A percentile compares a stretch with the other conserved stretches of the same genome.
These are phyloP conservation scores for Pemphigus obesinymphae DNA, from an alignment of 1,140 invertebrate genomes.

Conservation along the genomic window DNA sequence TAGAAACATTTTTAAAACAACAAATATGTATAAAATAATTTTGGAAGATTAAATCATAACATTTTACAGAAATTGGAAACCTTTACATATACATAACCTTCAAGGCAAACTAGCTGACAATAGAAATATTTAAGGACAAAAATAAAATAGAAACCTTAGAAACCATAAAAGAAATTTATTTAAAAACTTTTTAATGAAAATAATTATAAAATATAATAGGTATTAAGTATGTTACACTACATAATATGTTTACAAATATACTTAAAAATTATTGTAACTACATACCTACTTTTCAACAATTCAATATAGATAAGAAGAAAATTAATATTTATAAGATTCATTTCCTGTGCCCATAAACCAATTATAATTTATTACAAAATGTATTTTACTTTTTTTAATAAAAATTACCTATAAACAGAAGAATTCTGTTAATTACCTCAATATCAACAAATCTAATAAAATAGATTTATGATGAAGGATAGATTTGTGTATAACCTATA, in stretches of 20 bases:
- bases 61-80: background rate
- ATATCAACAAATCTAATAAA: too few relatives aligned
- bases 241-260: too few relatives aligned
- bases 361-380: background rate
- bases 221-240: too few relatives aligned
- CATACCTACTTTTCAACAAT: background rate
- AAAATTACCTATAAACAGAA: too few relatives aligned
- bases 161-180: background rate
- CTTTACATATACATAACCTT: background rate
- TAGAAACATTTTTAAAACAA: background rate
- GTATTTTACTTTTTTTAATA: background rate
- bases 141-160: background rate
- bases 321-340: background rate
- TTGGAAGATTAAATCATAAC: background rate
- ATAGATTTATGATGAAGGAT: too few relatives aligned
- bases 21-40: too few relatives aligned
- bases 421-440: too few relatives aligned
- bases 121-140: background rate
- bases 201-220: too few relatives aligned
- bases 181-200: too few relatives aligned
- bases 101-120: background rate
- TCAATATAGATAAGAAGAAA: background rate
- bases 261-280: background rate
- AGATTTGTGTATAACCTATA: too few relatives aligned
- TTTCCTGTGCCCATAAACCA: background rate